phyloP scores from a whole-genome alignment of 2,797 vertebrate genomes.

The Lacerta viridis region DNA sequence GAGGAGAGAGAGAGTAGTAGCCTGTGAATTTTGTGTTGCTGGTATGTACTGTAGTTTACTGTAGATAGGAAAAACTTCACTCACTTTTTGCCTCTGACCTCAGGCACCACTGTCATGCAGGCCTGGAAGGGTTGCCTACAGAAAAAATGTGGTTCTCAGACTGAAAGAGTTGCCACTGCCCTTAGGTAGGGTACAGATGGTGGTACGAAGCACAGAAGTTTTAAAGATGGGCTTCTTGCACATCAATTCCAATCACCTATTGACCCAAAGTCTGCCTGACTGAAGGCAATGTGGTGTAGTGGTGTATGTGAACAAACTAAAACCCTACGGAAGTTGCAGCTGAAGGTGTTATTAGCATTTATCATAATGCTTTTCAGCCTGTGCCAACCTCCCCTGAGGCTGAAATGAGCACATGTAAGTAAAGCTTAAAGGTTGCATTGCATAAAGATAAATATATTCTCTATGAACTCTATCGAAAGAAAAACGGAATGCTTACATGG shows the following conservation, averaged over 20 bases:
- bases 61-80: too few relatives aligned
- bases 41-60: too few relatives aligned
- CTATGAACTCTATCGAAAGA: neutral
- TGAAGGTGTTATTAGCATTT: neutral
- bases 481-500: neutral
- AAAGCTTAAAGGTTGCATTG: neutral
- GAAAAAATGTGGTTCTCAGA: too few relatives aligned
- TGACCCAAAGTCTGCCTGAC: neutral
- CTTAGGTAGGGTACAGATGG: neutral
- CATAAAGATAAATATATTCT: neutral
- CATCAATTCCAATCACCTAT: neutral
- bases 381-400: neutral
- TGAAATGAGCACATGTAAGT: neutral
- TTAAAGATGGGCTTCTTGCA: neutral
- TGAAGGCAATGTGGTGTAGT: too few relatives aligned
- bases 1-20: too few relatives aligned
- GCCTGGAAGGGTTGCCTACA: too few relatives aligned
- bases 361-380: neutral
- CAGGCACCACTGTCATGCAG: too few relatives aligned
- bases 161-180: too few relatives aligned
- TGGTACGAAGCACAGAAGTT: neutral
- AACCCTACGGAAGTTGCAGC: neutral
- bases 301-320: neutral
- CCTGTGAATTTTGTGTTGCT: too few relatives aligned
- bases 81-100: too few relatives aligned